Percentiles rank a stretch among this genome's conserved stretches.
These are phyloP conservation scores for Zosterops japonicus DNA, from an alignment of 2,113 vertebrate genomes.

Conservation along the genomic window DNA sequence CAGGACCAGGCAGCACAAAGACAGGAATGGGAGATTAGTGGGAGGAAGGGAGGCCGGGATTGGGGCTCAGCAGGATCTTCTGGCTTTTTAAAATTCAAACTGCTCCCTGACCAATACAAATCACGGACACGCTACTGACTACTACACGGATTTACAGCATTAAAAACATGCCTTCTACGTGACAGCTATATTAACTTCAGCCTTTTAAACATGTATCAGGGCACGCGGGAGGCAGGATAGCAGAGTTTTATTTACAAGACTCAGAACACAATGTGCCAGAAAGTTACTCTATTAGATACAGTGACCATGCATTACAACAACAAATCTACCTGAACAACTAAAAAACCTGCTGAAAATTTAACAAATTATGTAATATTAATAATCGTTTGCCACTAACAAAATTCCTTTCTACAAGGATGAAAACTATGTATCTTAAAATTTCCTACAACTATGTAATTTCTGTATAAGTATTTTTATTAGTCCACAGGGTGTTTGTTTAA, in stretches of 20 bases:
- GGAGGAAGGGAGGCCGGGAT: constrained; percentile 63
- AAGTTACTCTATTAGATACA: constrained; percentile 58
- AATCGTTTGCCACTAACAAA: neutral
- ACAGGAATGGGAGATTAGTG: constrained; percentile 82
- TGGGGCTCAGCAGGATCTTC: constrained; percentile 81
- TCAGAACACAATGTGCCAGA: constrained; percentile 11
- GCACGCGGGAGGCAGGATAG: neutral
- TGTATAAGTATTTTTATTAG: neutral
- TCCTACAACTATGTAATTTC: neutral
- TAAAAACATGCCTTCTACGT: constrained; percentile 75
- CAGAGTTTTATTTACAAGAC: constrained; percentile 13
- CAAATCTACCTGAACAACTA: neutral
- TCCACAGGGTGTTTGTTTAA: neutral
- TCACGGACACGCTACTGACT: constrained; percentile 77
- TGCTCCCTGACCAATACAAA: constrained; percentile 82
- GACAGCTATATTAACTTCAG: constrained; percentile 81
- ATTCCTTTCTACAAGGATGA: neutral
- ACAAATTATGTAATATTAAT: neutral
- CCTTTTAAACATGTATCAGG: constrained; percentile 66
- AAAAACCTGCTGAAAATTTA: constrained; percentile 8
- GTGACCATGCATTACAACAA: constrained; percentile 2
- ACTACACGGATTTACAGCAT: constrained; percentile 79
- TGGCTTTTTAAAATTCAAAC: constrained; percentile 85
- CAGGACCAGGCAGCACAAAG: constrained; percentile 85
- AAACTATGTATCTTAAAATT: constrained; percentile 43